Conservation (phyloP, 2,797 vertebrate genomes). For the Poeciliopsis gracilis region DNA sequence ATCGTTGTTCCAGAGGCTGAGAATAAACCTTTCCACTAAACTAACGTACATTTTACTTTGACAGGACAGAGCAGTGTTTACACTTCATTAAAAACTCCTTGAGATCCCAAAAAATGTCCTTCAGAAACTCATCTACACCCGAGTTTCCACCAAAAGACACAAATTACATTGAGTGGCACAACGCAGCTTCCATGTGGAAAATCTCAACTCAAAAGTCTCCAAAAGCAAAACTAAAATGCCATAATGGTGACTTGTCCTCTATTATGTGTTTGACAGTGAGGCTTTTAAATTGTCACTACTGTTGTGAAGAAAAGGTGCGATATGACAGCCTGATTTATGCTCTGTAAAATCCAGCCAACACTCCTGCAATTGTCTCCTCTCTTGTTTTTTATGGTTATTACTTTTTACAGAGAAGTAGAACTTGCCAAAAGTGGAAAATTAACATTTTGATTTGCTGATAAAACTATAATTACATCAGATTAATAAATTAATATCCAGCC, state of each 20-base stretch:
- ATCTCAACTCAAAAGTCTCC: background rate
- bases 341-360: background rate
- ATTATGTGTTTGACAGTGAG: slow-evolving; percentile 21
- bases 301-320: slow-evolving; percentile 21
- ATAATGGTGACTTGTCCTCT: slow-evolving; percentile 15
- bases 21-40: slow-evolving; percentile 25
- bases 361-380: background rate
- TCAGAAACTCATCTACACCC: background rate
- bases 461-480: slow-evolving; percentile 21
- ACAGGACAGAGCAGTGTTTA: slow-evolving; percentile 24
- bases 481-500: slow-evolving; percentile 1
- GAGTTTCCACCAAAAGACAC: slow-evolving; percentile 28
- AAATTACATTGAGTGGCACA: slow-evolving; percentile 11
- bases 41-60: slow-evolving; percentile 16
- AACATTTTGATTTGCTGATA: slow-evolving; percentile 1
- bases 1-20: slow-evolving; percentile 26
- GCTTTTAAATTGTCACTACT: slow-evolving; percentile 17
- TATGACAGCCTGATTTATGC: slow-evolving; percentile 47
- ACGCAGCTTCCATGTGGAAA: slow-evolving; percentile 11
- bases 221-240: slow-evolving; percentile 15
- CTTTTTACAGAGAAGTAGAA: background rate
- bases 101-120: slow-evolving; percentile 15
- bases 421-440: background rate
- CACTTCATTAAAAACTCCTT: slow-evolving; percentile 13
- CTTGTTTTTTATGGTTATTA: background rate